These are phyloP conservation scores for Colinus virginianus DNA, from an alignment of 2,113 vertebrate genomes.

Conservation along the genomic window DNA sequence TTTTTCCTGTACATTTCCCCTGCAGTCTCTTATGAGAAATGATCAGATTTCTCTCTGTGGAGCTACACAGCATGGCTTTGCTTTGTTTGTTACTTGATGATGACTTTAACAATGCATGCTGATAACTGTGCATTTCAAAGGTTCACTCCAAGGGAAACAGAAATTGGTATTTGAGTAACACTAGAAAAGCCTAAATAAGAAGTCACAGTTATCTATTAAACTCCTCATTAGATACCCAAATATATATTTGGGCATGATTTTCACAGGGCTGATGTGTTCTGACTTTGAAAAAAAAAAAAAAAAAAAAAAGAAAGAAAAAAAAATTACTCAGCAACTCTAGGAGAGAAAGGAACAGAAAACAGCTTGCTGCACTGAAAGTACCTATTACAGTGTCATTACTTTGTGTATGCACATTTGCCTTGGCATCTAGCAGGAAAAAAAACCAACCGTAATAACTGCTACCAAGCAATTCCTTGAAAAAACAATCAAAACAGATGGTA, in stretches of 20 bases:
- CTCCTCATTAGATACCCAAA: background rate
- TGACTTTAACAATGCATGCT: background rate
- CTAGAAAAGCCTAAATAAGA: background rate
- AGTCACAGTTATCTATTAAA: background rate
- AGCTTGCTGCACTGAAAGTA: background rate
- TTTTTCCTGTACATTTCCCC: background rate
- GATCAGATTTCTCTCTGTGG: background rate
- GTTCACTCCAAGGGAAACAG: background rate
- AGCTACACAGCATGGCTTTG: background rate
- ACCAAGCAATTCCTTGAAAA: background rate
- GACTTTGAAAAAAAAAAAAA: background rate
- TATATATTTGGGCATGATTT: background rate
- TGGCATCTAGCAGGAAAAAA: background rate
- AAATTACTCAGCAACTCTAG: background rate
- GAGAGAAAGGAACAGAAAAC: background rate
- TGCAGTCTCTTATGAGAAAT: background rate
- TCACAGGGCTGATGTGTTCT: background rate
- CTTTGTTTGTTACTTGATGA: background rate
- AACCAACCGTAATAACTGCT: background rate
- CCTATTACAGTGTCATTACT: background rate
- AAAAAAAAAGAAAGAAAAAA: background rate
- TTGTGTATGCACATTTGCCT: background rate
- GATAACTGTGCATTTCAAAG: background rate
- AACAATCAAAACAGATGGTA: background rate
- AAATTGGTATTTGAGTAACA: background rate